Conservation (phyloP, 2,888 invertebrate species). For the Lucinisca nassula region DNA sequence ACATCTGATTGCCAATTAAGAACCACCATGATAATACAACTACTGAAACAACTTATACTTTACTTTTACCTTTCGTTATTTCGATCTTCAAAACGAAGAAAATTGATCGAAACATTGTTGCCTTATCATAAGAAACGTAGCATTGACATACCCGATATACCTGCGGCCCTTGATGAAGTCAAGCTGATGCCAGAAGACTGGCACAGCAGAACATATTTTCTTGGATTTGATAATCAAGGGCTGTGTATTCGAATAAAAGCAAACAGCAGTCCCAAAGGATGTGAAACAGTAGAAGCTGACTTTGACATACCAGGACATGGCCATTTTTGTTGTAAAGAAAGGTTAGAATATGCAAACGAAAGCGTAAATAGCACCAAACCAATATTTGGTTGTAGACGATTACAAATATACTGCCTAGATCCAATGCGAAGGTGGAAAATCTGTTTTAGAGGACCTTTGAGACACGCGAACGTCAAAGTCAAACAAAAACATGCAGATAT, state of each 20-base stretch:
- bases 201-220: neutral
- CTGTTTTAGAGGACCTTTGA: neutral
- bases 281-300: neutral
- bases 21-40: neutral
- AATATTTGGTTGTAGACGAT: neutral
- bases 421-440: neutral
- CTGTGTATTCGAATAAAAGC: neutral
- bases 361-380: neutral
- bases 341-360: neutral
- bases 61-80: neutral
- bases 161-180: neutral
- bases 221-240: neutral
- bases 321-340: neutral
- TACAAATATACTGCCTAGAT: neutral
- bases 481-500: neutral
- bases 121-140: neutral
- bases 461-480: neutral
- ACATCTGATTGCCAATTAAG: too few relatives aligned
- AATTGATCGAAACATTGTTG: neutral
- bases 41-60: neutral
- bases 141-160: neutral
- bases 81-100: neutral
- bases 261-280: neutral
- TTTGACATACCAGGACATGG: neutral
- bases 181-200: neutral